phyloP scores from a whole-genome alignment of 37 sponge, comb jelly and placozoan species.

The Lycopodina hypogea region DNA sequence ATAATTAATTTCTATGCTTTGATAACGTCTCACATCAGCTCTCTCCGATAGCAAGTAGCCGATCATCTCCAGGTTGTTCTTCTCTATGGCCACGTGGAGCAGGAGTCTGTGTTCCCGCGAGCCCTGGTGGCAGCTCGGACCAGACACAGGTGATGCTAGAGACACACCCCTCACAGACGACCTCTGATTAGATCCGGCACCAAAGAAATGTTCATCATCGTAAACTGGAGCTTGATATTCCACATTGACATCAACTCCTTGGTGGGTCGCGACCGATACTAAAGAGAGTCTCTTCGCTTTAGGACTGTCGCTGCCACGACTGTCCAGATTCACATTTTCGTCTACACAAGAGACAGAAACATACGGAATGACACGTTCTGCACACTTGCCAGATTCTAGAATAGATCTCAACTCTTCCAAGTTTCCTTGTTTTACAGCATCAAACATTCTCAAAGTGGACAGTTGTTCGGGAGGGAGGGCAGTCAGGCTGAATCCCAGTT shows the following conservation, averaged over 20 bases:
- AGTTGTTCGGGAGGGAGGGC: conserved; percentile 40
- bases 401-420: conserved; percentile 16
- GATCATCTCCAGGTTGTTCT: conserved; percentile 53
- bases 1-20: too few relatives aligned
- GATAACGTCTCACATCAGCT: conserved; percentile 72
- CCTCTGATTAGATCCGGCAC: background rate
- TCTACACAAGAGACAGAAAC: background rate
- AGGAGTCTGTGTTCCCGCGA: conserved; percentile 10
- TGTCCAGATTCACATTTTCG: too few relatives aligned
- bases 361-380: background rate
- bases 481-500: conserved; percentile 51
- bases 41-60: conserved; percentile 53
- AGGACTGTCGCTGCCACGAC: too few relatives aligned
- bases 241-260: conserved; percentile 46
- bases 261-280: conserved; percentile 5
- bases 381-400: background rate
- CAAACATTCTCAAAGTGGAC: conserved; percentile 36
- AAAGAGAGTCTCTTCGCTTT: background rate
- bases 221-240: conserved; percentile 39
- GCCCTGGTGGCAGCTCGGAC: background rate
- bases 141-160: background rate
- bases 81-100: conserved; percentile 71
- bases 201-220: conserved; percentile 18
- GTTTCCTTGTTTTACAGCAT: conserved; percentile 31
- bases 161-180: background rate